phyloP scores from a whole-genome alignment of 2,113 vertebrate genomes.

The Heterocephalus glaber region DNA sequence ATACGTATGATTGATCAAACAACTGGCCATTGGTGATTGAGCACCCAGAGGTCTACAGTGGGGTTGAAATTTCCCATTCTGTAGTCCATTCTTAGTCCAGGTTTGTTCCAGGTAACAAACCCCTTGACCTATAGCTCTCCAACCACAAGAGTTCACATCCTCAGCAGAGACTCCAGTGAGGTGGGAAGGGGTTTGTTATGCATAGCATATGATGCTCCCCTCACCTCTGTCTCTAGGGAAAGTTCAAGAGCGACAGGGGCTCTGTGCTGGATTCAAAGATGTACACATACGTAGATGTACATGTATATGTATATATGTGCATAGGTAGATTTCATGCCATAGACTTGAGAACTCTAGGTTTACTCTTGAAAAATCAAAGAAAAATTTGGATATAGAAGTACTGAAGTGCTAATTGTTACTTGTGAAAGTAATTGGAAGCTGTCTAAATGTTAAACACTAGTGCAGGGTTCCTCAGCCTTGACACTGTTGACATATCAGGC shows the following conservation, averaged over 20 bases:
- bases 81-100: neutral
- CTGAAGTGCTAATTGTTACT: neutral
- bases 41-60: neutral
- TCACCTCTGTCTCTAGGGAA: neutral
- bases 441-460: neutral
- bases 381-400: neutral
- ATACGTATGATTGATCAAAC: neutral
- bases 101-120: neutral
- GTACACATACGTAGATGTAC: neutral
- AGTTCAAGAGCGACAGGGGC: neutral
- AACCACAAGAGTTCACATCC: neutral
- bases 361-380: constrained; percentile 18
- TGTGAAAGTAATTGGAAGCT: neutral
- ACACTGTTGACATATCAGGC: neutral
- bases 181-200: neutral
- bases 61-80: neutral
- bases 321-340: neutral
- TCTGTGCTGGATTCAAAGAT: neutral
- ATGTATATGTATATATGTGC: neutral
- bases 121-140: neutral
- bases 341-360: neutral
- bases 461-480: neutral
- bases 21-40: neutral
- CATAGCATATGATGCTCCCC: neutral
- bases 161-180: neutral